Base-by-base conservation (phyloP, 2,888 invertebrate genomes). In the Trissolcus brochymenae region DNA sequence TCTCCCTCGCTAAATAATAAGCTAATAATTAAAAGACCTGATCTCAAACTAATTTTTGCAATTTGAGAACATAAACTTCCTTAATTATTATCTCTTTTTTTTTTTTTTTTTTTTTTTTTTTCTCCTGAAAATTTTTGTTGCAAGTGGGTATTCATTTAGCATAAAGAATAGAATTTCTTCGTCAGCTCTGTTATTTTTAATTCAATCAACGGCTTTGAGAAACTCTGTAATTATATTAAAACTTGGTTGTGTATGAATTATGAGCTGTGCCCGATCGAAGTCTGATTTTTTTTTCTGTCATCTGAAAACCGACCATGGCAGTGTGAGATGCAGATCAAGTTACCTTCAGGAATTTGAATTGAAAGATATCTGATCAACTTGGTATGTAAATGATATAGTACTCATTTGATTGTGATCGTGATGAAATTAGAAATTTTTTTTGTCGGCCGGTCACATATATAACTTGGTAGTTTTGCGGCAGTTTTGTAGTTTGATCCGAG, bases 331-430 rank as follows among this genome's bases (percentile, higher is more conserved):
- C 25, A 35, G 64, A 64, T 54, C 54, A 16, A 43, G 54, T 64
- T 54, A 54, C 64, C 64, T 64, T 9, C 6, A 43, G 43, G 64
- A 64, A 64, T 64, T 54, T 29, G 64, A 64, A 54, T 54, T 43
- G 64, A 43, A 64, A 53, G 29, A 54, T 64, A 64, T 64, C 54
- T 43, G 64, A 64, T 64, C 43, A 64, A 51, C 43, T 51, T 54
- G 53, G 54, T 54, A 54, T 51, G 64, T 64, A 64, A 64, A 54
- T 54, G 64, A 64, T 64, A 64, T 29, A 43, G 29, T 41, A 50
- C 50, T 51, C 40, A 17, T 53, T 19, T 51, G 11, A 35, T 16
- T 35, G 6, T 21, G 64, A 54, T 53, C 54, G 43, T n/a, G 25
- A 9, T 50, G 60, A 21, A 49, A 50, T 17, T 21, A 25, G 60